These are phyloP conservation scores for Microctonus brassicae DNA, from an alignment of 2,888 invertebrate genomes.

Conservation along the genomic window DNA sequence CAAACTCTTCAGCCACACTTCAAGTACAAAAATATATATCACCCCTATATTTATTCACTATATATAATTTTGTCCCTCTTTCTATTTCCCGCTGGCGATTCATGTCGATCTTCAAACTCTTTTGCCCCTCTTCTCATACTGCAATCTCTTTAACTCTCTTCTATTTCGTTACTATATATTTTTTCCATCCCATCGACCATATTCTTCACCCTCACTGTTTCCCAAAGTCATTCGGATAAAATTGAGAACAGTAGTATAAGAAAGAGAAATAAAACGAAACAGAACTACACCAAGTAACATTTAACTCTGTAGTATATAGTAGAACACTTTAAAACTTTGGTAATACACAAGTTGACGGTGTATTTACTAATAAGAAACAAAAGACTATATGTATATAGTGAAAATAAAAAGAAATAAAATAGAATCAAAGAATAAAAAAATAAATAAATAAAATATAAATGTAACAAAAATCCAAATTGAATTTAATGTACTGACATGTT, in stretches of 20 bases:
- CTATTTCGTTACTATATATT: background rate
- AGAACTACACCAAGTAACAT: background rate
- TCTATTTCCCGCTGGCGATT: too few relatives aligned
- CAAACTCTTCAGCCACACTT: slow-evolving; percentile 1
- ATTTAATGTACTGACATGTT: background rate
- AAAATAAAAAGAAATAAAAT: background rate
- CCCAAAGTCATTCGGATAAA: background rate
- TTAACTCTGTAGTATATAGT: background rate
- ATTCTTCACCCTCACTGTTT: too few relatives aligned
- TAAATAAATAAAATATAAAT: background rate
- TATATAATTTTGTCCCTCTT: too few relatives aligned
- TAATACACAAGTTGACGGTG: slow-evolving; percentile 14
- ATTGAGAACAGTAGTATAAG: background rate
- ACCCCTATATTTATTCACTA: too few relatives aligned
- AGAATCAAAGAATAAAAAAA: background rate
- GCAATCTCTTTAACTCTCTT: background rate
- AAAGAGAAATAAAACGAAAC: background rate
- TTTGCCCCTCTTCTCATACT: too few relatives aligned
- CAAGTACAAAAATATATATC: background rate
- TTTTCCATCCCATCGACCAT: background rate
- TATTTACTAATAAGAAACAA: background rate
- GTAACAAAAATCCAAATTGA: background rate
- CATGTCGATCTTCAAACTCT: too few relatives aligned
- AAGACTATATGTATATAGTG: background rate
- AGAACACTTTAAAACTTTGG: slow-evolving; percentile 10